phyloP scores from a whole-genome alignment of 2,888 invertebrate species.

The Hypolimnas misippus region DNA sequence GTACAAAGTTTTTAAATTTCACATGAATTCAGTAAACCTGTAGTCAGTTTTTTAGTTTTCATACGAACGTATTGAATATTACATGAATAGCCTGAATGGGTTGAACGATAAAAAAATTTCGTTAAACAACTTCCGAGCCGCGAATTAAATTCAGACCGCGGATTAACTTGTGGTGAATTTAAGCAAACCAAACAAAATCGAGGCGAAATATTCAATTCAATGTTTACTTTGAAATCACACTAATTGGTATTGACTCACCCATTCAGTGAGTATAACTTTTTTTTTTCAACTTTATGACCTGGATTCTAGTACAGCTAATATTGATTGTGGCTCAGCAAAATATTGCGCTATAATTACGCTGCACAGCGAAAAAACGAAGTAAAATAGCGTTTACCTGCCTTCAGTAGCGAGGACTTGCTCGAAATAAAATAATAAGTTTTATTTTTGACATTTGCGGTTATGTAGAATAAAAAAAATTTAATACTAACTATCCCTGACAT shows the following conservation, averaged over 20 bases:
- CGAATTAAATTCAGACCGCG: slow-evolving; percentile 34
- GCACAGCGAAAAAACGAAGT: not conserved
- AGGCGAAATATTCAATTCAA: slow-evolving; percentile 38
- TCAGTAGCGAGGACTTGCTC: too few relatives aligned
- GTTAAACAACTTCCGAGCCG: slow-evolving; percentile 25
- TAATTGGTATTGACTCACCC: slow-evolving; percentile 46
- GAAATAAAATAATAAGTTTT: too few relatives aligned
- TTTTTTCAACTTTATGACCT: slow-evolving; percentile 31
- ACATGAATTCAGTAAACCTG: slow-evolving; percentile 20
- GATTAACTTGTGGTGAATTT: slow-evolving; percentile 23
- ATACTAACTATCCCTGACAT: too few relatives aligned
- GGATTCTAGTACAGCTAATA: slow-evolving; percentile 31
- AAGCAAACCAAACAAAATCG: slow-evolving; percentile 34
- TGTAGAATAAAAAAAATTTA: too few relatives aligned
- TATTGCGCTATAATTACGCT: not conserved
- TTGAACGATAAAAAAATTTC: slow-evolving; percentile 40
- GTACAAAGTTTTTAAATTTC: slow-evolving; percentile 14
- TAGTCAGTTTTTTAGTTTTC: slow-evolving; percentile 21
- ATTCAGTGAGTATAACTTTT: slow-evolving; percentile 33
- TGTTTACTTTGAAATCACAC: slow-evolving; percentile 38
- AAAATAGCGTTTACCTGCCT: not conserved
- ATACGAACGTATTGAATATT: slow-evolving; percentile 23
- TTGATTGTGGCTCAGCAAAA: slow-evolving; percentile 17
- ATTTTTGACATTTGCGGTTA: too few relatives aligned
- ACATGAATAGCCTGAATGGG: slow-evolving; percentile 33